A percentile compares a stretch with the other conserved stretches of the same genome.
These are phyloP conservation scores for Agraylea sexmaculata DNA, from an alignment of 1,140 invertebrate species.

Conservation along the genomic window DNA sequence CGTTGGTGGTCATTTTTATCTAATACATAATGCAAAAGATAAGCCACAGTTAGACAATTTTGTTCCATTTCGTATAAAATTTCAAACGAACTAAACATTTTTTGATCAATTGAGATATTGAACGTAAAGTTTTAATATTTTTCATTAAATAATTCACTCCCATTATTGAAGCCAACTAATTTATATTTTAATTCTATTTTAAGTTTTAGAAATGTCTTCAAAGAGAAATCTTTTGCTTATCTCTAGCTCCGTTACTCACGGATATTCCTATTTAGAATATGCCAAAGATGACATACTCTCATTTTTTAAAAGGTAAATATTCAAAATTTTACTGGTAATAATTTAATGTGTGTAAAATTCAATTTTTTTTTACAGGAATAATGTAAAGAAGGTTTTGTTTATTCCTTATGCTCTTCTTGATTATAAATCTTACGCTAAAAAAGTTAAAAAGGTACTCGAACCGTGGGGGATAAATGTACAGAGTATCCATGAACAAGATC, in stretches of 20 bases:
- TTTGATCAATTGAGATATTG: too few relatives aligned
- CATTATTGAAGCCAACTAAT: too few relatives aligned
- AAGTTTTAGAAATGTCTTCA: constrained; percentile 12
- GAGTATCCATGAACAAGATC: constrained; percentile 48
- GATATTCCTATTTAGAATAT: constrained; percentile 19
- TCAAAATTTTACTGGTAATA: constrained; percentile 3
- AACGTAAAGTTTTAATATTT: too few relatives aligned
- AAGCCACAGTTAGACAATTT: too few relatives aligned
- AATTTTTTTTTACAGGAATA: constrained; percentile 39
- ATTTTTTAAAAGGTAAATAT: constrained; percentile 13
- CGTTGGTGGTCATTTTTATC: too few relatives aligned
- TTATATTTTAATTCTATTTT: too few relatives aligned
- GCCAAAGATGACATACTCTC: constrained; percentile 18
- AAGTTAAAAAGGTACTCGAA: constrained; percentile 45
- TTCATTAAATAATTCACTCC: too few relatives aligned
- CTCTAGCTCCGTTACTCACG: constrained; percentile 18
- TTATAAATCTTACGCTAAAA: constrained; percentile 54
- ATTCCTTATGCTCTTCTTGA: constrained; percentile 62
- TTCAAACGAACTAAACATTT: too few relatives aligned
- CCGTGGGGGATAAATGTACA: constrained; percentile 53
- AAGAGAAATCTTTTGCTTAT: constrained; percentile 17
- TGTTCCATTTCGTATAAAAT: too few relatives aligned
- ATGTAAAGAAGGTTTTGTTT: constrained; percentile 57
- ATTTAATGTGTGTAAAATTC: constrained; percentile 11
- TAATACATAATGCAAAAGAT: too few relatives aligned